Base-by-base conservation (phyloP, 2,797 vertebrate genomes). In the Poecilia gillii region DNA sequence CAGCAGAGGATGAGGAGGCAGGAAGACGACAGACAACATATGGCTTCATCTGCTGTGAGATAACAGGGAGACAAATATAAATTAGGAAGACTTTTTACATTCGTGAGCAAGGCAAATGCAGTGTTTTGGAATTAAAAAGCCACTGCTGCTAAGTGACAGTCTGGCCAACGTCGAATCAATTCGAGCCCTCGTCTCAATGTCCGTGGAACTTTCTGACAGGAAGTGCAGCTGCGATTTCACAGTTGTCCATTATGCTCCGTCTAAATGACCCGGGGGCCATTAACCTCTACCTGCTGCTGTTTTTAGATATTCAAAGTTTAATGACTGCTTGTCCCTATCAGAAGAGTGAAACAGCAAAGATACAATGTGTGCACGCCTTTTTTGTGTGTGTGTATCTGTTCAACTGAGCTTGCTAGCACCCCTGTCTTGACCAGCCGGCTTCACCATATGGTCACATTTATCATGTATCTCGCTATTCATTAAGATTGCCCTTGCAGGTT, bases 391-490 rank as follows among this genome's bases (percentile, higher is more conserved):
- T 79, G 80, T 72, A 71, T 45, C 45, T 75, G 81, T 88, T 90
- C 87, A 88, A 84, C 86, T 88, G 88, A 88, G 90, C 88, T 84
- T 89, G 85, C 90, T 91, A 92, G 90, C 92, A 93, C 86, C 92
- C 93, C 93, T 95, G 93, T 92, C 91, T 95, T 87, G 88, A 90
- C 89, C 96, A 96, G 95, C 94, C 93, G 94, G 95, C 87, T 89
- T 88, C 88, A 94, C 95, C 96, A 96, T 96, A 96, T 96, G 96
- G 95, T 87, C 89, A 92, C 95, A 96, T 96, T 96, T 94, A 96
- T 96, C 95, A 96, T 95, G 91, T 93, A 94, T 91, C 90, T 94
- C 87, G 72, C 90, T 92, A 88, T 95, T 96, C 95, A 96, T 96
- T 96, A 95, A 94, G 94, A 92, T 90, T 94, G 94, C 93, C 94